Conservation (phyloP, 2,113 vertebrate species). For the Lipotes vexillifer region DNA sequence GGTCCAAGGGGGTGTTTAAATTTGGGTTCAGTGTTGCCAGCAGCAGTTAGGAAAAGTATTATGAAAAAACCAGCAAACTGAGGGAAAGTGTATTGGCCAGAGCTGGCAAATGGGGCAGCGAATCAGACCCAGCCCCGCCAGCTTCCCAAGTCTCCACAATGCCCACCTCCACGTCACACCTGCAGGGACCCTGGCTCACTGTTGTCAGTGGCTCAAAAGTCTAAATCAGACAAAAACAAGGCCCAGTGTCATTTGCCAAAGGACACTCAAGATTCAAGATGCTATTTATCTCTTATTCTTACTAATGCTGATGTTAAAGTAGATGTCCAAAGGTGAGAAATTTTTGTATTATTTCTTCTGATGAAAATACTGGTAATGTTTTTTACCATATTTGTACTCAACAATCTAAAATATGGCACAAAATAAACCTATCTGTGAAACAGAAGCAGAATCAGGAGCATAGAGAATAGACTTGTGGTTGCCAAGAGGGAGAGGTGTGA, state of each 20-base stretch:
- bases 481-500: not conserved
- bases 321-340: not conserved
- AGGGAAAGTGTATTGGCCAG: not conserved
- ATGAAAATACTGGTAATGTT: not conserved
- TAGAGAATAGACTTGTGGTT: not conserved
- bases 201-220: not conserved
- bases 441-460: not conserved
- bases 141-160: not conserved
- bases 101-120: not conserved
- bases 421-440: not conserved
- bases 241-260: not conserved
- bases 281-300: not conserved
- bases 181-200: not conserved
- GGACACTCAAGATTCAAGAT: not conserved
- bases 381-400: not conserved
- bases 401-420: not conserved
- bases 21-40: not conserved
- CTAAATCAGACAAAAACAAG: not conserved
- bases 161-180: accelerated
- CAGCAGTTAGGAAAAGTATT: not conserved
- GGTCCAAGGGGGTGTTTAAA: not conserved
- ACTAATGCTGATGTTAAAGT: not conserved
- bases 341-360: not conserved
- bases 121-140: not conserved
- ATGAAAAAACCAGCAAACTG: not conserved